A percentile compares a stretch with the other conserved stretches of the same genome.
Evolutionary conservation across 2,113 vertebrate species (phyloP).

Genomic region (Prunella fulvescens): DNA sequence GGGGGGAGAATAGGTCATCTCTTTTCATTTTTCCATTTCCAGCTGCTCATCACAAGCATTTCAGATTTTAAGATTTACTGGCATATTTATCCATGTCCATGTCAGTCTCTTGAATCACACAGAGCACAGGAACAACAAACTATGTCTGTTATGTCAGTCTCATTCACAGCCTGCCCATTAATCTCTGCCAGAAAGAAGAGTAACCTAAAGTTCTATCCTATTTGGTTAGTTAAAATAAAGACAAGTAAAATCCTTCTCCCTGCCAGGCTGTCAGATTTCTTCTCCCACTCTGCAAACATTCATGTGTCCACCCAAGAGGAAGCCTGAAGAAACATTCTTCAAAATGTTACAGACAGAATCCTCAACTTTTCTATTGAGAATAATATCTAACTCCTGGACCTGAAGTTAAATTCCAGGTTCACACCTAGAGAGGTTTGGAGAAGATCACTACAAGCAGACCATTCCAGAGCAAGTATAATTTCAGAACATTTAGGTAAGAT

Average conservation of each 20-base stretch:
- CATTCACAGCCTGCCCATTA: background rate
- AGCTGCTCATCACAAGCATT: background rate
- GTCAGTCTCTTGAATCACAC: background rate
- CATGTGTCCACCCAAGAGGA: background rate
- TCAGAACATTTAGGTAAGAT: background rate
- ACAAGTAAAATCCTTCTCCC: background rate
- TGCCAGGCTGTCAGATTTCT: background rate
- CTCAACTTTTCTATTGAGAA: background rate
- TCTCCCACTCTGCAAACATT: background rate
- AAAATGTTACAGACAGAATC: background rate
- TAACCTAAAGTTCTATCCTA: background rate
- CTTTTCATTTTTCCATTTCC: background rate
- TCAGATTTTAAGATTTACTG: background rate
- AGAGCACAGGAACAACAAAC: background rate
- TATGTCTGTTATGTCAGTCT: background rate
- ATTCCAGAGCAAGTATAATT: background rate
- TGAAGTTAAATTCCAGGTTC: background rate
- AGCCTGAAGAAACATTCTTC: background rate
- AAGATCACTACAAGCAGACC: background rate
- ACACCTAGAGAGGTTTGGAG: background rate
- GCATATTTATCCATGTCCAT: background rate
- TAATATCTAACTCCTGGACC: background rate
- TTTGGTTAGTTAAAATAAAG: background rate
- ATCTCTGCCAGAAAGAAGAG: background rate
- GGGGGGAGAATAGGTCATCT: background rate